Conservation (phyloP, 2,888 invertebrate genomes). For the Xestia sexstrigata region DNA sequence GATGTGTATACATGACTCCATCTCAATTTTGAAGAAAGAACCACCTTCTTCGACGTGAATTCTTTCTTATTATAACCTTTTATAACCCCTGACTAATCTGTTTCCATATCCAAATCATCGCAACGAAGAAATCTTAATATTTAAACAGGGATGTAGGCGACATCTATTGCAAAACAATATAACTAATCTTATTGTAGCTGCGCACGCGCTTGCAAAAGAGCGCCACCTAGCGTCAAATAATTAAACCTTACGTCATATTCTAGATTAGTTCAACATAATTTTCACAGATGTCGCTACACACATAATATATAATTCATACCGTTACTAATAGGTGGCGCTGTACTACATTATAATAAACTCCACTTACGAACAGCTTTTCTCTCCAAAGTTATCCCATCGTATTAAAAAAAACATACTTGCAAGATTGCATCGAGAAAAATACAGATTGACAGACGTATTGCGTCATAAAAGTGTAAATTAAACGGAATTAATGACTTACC, state of each 20-base stretch:
- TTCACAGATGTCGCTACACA: slow-evolving; percentile 34
- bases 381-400: background rate
- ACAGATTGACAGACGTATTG: background rate
- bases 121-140: background rate
- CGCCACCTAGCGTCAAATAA: slow-evolving; percentile 46
- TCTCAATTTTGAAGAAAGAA: background rate
- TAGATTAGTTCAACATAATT: background rate
- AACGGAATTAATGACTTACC: slow-evolving; percentile 90
- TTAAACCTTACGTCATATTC: background rate
- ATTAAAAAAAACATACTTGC: background rate
- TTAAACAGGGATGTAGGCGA: background rate
- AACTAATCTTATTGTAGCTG: background rate
- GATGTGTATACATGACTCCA: background rate
- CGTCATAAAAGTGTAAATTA: background rate
- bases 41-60: background rate
- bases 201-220: background rate
- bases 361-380: background rate
- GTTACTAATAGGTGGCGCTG: slow-evolving; percentile 61
- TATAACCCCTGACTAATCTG: background rate
- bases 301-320: background rate
- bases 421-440: background rate
- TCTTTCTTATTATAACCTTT: background rate
- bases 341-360: background rate
- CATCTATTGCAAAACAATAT: slow-evolving; percentile 7
- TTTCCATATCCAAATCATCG: background rate